These are phyloP conservation scores for Hyperoplus lanceolatus DNA, from an alignment of 2,797 vertebrate species.

Conservation along the genomic window DNA sequence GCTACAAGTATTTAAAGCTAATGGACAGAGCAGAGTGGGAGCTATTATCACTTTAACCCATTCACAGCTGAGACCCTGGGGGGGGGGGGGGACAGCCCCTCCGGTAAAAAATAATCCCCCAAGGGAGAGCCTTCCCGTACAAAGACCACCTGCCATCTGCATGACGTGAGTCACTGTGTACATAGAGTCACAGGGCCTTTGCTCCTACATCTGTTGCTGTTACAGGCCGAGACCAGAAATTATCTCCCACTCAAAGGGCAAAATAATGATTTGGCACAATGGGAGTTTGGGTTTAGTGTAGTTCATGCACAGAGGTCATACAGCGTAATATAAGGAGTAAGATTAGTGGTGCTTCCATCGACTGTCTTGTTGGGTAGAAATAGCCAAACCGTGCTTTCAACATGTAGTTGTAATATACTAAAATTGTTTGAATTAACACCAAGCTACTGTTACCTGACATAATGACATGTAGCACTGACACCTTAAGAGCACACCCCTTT, in stretches of 20 bases:
- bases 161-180: conserved; percentile 30
- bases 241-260: conserved; percentile 22
- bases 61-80: conserved; percentile 62
- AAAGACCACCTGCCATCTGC: conserved; percentile 66
- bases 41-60: conserved; percentile 59
- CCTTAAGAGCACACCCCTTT: conserved; percentile 43
- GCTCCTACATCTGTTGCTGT: conserved; percentile 46
- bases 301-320: conserved; percentile 28
- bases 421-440: neutral
- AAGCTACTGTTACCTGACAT: conserved; percentile 18
- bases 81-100: conserved; percentile 25
- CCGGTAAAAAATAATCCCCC: neutral
- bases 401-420: neutral
- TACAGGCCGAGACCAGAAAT: conserved; percentile 17
- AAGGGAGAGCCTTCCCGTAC: conserved; percentile 36
- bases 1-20: conserved; percentile 63
- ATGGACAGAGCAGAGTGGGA: conserved; percentile 56
- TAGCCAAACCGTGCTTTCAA: conserved; percentile 20
- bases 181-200: conserved; percentile 27
- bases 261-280: conserved; percentile 29
- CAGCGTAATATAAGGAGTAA: conserved; percentile 35
- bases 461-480: conserved; percentile 22
- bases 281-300: conserved; percentile 43
- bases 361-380: conserved; percentile 20
- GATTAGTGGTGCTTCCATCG: conserved; percentile 5